phyloP scores from a whole-genome alignment of 1,140 invertebrate species.

The Pararge aegeria region DNA sequence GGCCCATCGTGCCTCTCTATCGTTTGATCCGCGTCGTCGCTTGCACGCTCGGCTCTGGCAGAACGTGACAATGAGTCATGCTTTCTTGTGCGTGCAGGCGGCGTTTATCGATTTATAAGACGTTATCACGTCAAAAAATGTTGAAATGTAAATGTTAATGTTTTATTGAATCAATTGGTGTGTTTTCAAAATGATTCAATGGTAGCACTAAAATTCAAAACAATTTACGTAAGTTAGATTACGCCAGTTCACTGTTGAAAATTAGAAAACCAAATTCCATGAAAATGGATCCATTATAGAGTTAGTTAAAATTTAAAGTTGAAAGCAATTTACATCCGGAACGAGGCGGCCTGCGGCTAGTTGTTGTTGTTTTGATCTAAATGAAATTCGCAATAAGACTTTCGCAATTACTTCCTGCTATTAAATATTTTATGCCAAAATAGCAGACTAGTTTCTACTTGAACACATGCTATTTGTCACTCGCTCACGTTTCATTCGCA shows the following conservation, averaged over 20 bases:
- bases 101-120: no score
- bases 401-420: background rate
- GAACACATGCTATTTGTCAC: no score
- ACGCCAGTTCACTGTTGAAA: background rate
- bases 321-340: constrained; percentile 21
- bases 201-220: background rate
- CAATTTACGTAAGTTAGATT: background rate
- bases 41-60: no score
- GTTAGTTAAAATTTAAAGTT: constrained; percentile 24
- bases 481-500: no score
- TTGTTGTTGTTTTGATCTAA: background rate
- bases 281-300: constrained; percentile 23
- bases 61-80: no score
- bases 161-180: no score
- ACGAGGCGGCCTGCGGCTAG: constrained; percentile 1
- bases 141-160: no score
- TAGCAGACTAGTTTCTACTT: background rate
- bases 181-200: background rate
- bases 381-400: constrained; percentile 2
- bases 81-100: no score
- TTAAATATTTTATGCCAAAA: background rate
- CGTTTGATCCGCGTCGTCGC: no score
- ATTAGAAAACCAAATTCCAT: constrained; percentile 13
- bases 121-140: no score
- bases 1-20: no score